phyloP scores from a whole-genome alignment of 2,113 vertebrate species.

The Stegostoma tigrinum region DNA sequence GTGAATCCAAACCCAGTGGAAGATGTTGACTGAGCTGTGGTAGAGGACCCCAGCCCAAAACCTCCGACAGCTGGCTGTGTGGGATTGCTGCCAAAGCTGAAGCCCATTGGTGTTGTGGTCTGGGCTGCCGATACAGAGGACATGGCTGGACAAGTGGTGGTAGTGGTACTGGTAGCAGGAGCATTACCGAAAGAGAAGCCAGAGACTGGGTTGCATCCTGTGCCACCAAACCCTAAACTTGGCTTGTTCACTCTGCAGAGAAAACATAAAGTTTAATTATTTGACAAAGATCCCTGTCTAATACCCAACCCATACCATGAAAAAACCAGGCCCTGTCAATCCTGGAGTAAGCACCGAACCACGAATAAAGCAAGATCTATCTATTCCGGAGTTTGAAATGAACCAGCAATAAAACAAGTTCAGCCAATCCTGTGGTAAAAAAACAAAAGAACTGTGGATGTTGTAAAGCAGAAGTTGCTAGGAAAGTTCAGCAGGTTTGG shows the following conservation, averaged over 20 bases:
- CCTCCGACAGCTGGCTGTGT: constrained; percentile 43
- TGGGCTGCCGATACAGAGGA: constrained; percentile 48
- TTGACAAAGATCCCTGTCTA: neutral
- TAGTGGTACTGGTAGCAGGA: neutral
- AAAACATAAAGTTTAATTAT: neutral
- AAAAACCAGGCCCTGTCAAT: neutral
- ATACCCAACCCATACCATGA: neutral
- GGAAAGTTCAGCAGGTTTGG: too few relatives aligned
- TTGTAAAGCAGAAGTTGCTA: too few relatives aligned
- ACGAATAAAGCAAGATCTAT: neutral
- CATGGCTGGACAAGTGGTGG: neutral
- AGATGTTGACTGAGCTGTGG: constrained; percentile 23
- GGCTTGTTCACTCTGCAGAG: constrained; percentile 47
- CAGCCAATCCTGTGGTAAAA: too few relatives aligned
- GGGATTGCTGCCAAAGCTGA: constrained; percentile 54
- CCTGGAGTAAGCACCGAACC: neutral
- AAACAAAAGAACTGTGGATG: too few relatives aligned
- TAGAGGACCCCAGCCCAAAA: constrained; percentile 45
- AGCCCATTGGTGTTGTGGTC: constrained; percentile 49
- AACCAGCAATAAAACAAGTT: too few relatives aligned
- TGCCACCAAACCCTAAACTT: constrained; percentile 55
- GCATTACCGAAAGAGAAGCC: constrained; percentile 4
- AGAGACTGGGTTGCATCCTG: neutral
- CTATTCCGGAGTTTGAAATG: too few relatives aligned
- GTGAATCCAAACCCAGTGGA: constrained; percentile 30